phyloP scores from a whole-genome alignment of 2,797 vertebrate genomes.

The Tarsius wallacei region DNA sequence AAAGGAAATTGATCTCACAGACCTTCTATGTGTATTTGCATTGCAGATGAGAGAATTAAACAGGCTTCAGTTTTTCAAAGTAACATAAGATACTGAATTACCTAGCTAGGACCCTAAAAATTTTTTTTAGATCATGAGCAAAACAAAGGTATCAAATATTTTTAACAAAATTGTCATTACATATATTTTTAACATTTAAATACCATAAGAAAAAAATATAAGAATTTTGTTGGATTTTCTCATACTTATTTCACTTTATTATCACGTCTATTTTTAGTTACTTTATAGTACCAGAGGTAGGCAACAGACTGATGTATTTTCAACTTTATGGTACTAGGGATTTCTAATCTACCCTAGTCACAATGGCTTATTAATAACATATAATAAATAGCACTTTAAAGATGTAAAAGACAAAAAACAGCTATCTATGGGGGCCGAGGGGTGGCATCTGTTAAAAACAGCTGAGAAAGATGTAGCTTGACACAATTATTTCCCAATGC shows the following conservation, averaged over 20 bases:
- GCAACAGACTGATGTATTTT: not conserved
- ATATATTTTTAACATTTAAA: conserved; percentile 23
- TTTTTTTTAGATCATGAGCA: not conserved
- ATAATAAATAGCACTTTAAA: not conserved
- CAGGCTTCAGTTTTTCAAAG: not conserved
- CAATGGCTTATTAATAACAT: conserved; percentile 18
- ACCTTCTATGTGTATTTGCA: not conserved
- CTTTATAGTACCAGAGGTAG: not conserved
- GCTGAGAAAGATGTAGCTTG: conserved; percentile 9
- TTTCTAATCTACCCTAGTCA: not conserved
- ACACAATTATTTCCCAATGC: not conserved
- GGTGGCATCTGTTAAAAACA: not conserved
- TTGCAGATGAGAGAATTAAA: not conserved
- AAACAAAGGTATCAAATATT: conserved; percentile 36
- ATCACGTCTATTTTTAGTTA: conserved; percentile 25
- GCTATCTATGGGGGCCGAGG: not conserved
- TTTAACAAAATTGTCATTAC: conserved; percentile 21
- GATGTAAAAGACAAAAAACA: conserved; percentile 18
- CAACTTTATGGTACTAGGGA: not conserved
- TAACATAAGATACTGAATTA: conserved; percentile 24
- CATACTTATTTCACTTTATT: not conserved
- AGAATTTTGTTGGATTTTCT: conserved; percentile 48
- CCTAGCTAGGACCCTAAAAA: not conserved
- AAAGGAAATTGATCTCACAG: not conserved
- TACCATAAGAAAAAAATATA: conserved; percentile 45